These are phyloP conservation scores for Drosophila trichaetosa DNA, from an alignment of 2,888 invertebrate genomes.

Conservation along the genomic window DNA sequence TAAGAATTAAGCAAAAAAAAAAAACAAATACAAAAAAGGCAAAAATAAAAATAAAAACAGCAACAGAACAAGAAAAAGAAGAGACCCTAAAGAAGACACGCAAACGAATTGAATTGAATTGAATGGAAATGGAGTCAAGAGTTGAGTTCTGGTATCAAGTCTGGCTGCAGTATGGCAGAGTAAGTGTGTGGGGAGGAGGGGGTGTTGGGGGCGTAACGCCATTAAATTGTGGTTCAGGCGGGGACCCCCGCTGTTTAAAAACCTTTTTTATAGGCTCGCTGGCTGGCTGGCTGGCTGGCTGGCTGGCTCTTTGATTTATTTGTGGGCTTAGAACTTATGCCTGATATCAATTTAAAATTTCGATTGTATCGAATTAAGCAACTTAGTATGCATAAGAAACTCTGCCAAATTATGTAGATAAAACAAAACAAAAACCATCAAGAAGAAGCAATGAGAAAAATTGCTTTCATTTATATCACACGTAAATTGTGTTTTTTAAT, in stretches of 20 bases:
- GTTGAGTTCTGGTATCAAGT: conserved; percentile 19
- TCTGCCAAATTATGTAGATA: conserved; percentile 31
- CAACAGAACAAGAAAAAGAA: conserved; percentile 3
- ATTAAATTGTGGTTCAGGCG: conserved; percentile 66
- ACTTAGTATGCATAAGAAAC: conserved; percentile 37
- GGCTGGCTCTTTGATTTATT: conserved; percentile 58
- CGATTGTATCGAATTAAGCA: conserved; percentile 46
- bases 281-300: conserved; percentile 32
- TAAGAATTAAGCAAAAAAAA: conserved; percentile 32
- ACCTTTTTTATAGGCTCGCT: conserved; percentile 34
- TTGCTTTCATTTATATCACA: conserved; percentile 51
- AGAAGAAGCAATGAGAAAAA: conserved; percentile 23
- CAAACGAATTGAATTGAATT: conserved; percentile 53
- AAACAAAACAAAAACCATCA: conserved; percentile 9
- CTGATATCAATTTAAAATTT: conserved; percentile 46
- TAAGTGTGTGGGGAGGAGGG: not conserved
- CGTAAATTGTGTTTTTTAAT: conserved; percentile 68
- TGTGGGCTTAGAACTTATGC: conserved; percentile 40
- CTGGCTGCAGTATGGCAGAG: not conserved
- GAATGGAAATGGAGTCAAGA: conserved; percentile 49
- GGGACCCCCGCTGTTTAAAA: conserved; percentile 32
- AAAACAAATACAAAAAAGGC: conserved; percentile 19
- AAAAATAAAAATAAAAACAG: conserved; percentile 4
- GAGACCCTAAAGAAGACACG: conserved; percentile 24
- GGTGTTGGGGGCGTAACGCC: conserved; percentile 76